phyloP scores from a whole-genome alignment of 2,797 vertebrate genomes.

The Oreochromis mossambicus region DNA sequence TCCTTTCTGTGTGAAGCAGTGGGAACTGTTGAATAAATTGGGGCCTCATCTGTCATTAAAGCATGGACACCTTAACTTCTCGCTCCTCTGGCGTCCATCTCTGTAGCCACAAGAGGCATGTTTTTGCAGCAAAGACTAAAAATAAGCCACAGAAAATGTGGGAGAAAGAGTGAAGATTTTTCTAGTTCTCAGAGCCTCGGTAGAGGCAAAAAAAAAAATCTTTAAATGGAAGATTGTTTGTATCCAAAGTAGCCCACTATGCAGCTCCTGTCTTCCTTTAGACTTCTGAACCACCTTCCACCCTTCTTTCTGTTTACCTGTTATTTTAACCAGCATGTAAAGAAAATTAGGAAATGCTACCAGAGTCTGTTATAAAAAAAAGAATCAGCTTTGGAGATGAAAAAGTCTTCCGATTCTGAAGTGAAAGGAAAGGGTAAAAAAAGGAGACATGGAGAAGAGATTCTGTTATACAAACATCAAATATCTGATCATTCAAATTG shows the following conservation, averaged over 20 bases:
- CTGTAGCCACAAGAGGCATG: constrained; percentile 36
- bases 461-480: neutral
- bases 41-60: constrained; percentile 21
- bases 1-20: constrained; percentile 33
- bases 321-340: constrained; percentile 45
- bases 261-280: constrained; percentile 67
- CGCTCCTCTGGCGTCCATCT: constrained; percentile 13
- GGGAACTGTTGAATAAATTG: constrained; percentile 13
- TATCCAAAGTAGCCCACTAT: constrained; percentile 50
- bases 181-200: constrained; percentile 1
- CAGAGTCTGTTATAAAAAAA: neutral
- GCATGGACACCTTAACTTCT: constrained; percentile 52
- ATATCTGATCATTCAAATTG: neutral
- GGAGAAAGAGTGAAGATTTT: constrained; percentile 6
- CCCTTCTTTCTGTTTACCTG: constrained; percentile 6
- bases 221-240: constrained; percentile 9
- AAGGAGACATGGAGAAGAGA: neutral
- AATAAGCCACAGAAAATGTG: neutral
- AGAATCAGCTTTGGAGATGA: neutral
- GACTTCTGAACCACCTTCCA: constrained; percentile 17
- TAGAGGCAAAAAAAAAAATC: neutral
- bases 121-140: constrained; percentile 39
- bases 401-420: constrained; percentile 22
- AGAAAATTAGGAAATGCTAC: constrained; percentile 16
- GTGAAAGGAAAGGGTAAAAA: constrained; percentile 12